Percentiles rank a stretch among this genome's conserved stretches.
Evolutionary conservation across 2,113 vertebrate genomes (phyloP).

Genomic region (Ahaetulla prasina): DNA sequence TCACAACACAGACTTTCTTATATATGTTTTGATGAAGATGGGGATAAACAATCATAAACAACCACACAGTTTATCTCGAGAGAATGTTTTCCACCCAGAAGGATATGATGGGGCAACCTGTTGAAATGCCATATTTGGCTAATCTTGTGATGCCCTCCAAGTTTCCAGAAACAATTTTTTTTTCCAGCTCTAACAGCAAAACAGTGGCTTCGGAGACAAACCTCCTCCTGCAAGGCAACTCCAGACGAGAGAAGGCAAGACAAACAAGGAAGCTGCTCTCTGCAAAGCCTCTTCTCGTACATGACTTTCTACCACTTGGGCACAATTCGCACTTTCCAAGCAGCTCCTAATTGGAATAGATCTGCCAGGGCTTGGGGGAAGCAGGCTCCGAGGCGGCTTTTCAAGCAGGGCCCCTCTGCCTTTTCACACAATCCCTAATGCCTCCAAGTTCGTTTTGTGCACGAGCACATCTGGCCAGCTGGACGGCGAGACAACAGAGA

Average conservation of each 20-base stretch:
- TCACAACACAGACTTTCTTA: neutral
- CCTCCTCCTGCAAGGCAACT: neutral
- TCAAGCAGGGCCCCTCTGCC: conserved; percentile 7
- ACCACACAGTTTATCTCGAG: neutral
- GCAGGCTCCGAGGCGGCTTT: conserved; percentile 12
- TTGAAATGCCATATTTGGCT: neutral
- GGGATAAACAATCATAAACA: neutral
- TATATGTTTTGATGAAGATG: neutral
- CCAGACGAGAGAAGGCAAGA: fast-evolving
- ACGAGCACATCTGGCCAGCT: neutral
- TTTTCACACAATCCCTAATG: fast-evolving
- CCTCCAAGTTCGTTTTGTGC: fast-evolving
- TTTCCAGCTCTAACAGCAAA: fast-evolving
- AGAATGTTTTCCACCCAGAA: neutral
- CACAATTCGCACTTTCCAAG: neutral
- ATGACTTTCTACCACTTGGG: neutral
- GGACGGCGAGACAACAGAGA: fast-evolving
- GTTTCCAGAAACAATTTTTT: neutral
- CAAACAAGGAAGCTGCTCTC: fast-evolving
- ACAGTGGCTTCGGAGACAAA: neutral
- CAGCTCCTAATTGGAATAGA: conserved; percentile 48
- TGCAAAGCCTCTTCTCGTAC: conserved; percentile 15
- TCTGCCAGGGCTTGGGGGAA: conserved; percentile 33
- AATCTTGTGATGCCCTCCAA: neutral
- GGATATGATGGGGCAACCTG: neutral